Evolutionary conservation across 2,888 invertebrate genomes (phyloP).

Genomic region (Acanthoscelides obtectus): DNA sequence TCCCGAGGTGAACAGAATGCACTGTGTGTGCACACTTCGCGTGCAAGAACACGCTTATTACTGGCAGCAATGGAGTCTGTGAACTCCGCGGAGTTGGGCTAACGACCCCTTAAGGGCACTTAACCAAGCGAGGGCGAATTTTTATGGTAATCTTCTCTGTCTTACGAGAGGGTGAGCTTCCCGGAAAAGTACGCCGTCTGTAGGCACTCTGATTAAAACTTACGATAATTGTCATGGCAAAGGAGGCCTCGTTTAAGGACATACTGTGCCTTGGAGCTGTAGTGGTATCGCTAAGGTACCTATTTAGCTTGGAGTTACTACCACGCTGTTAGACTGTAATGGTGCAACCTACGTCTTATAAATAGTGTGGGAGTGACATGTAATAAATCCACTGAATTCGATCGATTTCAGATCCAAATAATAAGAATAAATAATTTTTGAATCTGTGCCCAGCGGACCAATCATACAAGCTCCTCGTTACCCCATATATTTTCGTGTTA

Average conservation of each 20-base stretch:
- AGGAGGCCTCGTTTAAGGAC: neutral
- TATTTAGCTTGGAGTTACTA: neutral
- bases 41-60: neutral
- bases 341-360: no score
- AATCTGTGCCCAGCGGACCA: no score
- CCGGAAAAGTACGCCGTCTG: neutral
- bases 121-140: neutral
- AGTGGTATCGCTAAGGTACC: no score
- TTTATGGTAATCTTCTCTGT: neutral
- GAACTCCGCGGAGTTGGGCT: neutral
- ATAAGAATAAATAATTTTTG: no score
- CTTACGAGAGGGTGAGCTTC: neutral
- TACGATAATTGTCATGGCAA: neutral
- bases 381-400: no score
- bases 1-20: neutral
- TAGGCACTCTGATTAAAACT: neutral
- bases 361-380: no score
- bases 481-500: no score
- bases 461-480: no score
- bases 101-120: neutral
- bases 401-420: no score
- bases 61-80: neutral
- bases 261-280: no score
- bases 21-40: neutral
- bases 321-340: no score